phyloP scores from a whole-genome alignment of 2,888 invertebrate species.

The Drosophila aldrichi region DNA sequence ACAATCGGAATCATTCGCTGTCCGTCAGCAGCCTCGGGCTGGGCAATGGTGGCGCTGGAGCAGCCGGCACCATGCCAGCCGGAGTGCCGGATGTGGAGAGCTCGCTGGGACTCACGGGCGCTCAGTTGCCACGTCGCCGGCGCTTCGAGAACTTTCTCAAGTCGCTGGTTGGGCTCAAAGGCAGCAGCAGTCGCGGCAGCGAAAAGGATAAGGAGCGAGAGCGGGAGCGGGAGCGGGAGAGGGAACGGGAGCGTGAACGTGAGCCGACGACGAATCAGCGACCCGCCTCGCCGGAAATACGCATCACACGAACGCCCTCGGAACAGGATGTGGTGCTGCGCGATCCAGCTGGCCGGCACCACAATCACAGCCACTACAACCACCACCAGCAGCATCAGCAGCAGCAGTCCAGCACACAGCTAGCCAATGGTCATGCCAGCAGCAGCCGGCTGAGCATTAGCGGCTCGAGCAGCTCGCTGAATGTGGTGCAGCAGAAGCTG shows the following conservation, averaged over 20 bases:
- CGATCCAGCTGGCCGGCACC: constrained; percentile 66
- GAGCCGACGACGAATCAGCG: constrained; percentile 40
- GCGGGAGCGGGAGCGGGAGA: constrained; percentile 57
- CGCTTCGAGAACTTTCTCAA: constrained; percentile 85
- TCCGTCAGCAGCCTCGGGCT: constrained; percentile 52
- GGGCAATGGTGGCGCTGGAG: constrained; percentile 43
- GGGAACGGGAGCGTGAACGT: constrained; percentile 53
- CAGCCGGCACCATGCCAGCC: constrained; percentile 24
- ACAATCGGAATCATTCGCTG: constrained; percentile 37
- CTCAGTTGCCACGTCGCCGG: constrained; percentile 83
- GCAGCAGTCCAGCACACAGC: constrained; percentile 50
- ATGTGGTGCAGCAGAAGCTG: constrained; percentile 85
- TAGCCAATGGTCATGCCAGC: constrained; percentile 61
- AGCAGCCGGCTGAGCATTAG: constrained; percentile 68
- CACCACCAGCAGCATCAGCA: constrained; percentile 47
- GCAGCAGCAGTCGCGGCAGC: constrained; percentile 32
- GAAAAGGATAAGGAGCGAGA: constrained; percentile 43
- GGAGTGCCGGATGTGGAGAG: constrained; percentile 58
- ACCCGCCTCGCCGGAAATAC: constrained; percentile 84
- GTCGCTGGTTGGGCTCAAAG: constrained; percentile 84
- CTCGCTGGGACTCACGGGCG: constrained; percentile 82
- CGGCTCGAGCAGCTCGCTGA: constrained; percentile 84
- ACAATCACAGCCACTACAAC: constrained; percentile 3
- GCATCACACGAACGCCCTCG: constrained; percentile 84
- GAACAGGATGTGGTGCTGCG: constrained; percentile 83